Conservation (phyloP, 1,140 invertebrate genomes). For the Scylla paramamosain region DNA sequence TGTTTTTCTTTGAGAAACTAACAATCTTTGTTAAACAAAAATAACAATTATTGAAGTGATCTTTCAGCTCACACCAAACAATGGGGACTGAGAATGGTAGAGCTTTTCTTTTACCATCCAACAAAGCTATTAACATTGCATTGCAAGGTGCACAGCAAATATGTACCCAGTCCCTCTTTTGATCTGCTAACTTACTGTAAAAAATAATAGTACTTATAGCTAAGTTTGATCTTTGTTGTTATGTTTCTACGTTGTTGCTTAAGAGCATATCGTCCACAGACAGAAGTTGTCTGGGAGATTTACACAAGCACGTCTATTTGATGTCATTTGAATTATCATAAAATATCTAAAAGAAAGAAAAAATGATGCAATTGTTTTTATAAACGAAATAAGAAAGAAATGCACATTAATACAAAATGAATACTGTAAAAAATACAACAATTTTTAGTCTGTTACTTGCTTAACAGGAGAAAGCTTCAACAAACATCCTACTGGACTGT, state of each 20-base stretch:
- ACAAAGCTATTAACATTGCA: neutral
- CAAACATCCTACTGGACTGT: no score
- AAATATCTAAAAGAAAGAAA: neutral
- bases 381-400: no score
- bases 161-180: no score
- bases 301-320: constrained; percentile 56
- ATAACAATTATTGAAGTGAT: constrained; percentile 18
- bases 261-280: neutral
- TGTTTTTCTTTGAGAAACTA: constrained; percentile 56
- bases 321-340: constrained; percentile 48
- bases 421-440: no score
- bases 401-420: no score
- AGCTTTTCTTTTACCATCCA: neutral
- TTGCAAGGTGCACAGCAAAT: neutral
- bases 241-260: no score
- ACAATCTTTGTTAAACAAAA: constrained; percentile 44
- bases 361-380: no score
- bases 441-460: no score
- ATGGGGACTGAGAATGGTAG: neutral
- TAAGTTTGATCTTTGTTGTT: no score
- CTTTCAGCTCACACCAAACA: constrained; percentile 39
- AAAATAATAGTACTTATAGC: no score
- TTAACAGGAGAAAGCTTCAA: no score
- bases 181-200: no score
- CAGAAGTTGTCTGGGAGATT: constrained; percentile 41